Evolutionary conservation across 2,888 invertebrate genomes (phyloP).

Genomic region (Pelosia muscerda): DNA sequence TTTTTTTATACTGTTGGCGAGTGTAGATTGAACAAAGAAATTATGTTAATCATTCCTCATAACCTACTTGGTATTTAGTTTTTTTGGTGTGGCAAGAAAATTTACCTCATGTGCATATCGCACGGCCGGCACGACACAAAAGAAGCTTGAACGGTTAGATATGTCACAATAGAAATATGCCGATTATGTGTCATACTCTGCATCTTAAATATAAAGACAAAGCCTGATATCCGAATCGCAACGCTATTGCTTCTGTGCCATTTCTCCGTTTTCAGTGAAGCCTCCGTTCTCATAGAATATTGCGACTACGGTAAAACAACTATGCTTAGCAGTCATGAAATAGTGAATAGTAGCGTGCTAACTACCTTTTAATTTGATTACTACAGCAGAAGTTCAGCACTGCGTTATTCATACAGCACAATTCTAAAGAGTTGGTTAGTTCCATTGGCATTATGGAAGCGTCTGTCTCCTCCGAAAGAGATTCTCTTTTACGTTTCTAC

Average conservation of each 20-base stretch:
- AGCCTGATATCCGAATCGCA: no score
- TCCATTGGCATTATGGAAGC: no score
- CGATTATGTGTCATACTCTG: not conserved
- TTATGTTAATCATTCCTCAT: not conserved
- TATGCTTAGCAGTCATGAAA: not conserved
- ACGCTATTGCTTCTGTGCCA: no score
- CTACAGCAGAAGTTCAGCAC: no score
- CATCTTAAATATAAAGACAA: no score
- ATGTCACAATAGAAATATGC: not conserved
- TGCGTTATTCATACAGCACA: no score
- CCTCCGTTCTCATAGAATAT: no score
- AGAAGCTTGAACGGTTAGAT: not conserved
- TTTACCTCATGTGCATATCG: not conserved
- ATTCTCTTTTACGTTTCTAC: not conserved
- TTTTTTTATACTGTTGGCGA: not conserved
- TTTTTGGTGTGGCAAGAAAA: not conserved
- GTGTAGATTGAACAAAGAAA: slow-evolving; percentile 4
- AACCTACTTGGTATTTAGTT: not conserved
- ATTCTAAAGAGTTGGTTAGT: no score
- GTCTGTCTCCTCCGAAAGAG: not conserved
- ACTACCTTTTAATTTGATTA: not conserved
- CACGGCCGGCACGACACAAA: not conserved
- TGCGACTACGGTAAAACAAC: no score
- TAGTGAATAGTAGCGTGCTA: not conserved
- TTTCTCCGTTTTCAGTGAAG: no score